Evolutionary conservation across 2,113 vertebrate species (phyloP).

Genomic region (Elgaria multicarinata): DNA sequence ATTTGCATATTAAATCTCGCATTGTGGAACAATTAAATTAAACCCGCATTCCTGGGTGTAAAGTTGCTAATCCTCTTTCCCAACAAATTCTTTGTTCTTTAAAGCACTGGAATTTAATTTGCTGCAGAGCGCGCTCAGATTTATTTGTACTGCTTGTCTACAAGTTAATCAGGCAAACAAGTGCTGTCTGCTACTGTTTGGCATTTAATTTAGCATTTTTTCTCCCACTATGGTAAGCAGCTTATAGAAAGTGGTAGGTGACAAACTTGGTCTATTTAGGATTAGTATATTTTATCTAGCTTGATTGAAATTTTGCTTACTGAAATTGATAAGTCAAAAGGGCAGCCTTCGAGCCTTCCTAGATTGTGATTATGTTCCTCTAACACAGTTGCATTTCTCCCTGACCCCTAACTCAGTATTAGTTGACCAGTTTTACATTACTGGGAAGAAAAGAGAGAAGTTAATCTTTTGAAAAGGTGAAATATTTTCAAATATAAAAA

Average conservation of each 20-base stretch:
- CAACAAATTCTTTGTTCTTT: conserved; percentile 86
- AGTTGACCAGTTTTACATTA: conserved; percentile 31
- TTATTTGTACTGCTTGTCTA: conserved; percentile 87
- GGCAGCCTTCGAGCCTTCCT: conserved; percentile 68
- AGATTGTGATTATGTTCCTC: conserved; percentile 71
- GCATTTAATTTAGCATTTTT: conserved; percentile 83
- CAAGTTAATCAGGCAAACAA: conserved; percentile 86
- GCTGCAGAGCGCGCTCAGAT: conserved; percentile 80
- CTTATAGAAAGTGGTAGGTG: conserved; percentile 84
- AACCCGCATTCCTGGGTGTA: conserved; percentile 83
- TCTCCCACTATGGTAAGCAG: conserved; percentile 78
- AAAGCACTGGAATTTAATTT: conserved; percentile 87
- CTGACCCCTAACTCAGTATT: conserved; percentile 50
- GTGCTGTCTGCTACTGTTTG: conserved; percentile 81
- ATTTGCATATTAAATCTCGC: conserved; percentile 86
- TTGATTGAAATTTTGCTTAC: conserved; percentile 82
- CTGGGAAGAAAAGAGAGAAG: conserved; percentile 2
- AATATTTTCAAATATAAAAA: neutral
- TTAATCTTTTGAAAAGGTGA: conserved; percentile 28
- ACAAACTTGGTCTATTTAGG: conserved; percentile 81
- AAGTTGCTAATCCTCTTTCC: conserved; percentile 88
- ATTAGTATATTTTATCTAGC: conserved; percentile 83
- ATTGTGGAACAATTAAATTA: conserved; percentile 87
- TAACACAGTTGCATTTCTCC: conserved; percentile 20
- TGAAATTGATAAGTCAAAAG: conserved; percentile 80